Conservation (phyloP, 2,888 invertebrate species). For the Monochamus alternatus region DNA sequence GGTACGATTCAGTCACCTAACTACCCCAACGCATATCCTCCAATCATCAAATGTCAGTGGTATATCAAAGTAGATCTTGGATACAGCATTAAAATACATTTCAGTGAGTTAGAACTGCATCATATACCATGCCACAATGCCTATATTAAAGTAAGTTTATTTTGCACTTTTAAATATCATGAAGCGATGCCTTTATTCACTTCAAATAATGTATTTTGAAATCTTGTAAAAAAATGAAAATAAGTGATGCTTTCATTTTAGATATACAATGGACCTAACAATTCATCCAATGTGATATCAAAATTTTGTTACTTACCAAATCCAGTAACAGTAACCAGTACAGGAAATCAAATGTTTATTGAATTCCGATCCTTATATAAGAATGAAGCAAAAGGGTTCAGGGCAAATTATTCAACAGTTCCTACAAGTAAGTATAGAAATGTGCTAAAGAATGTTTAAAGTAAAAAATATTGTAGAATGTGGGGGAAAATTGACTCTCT, state of each 20-base stretch:
- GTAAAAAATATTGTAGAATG: conserved; percentile 74
- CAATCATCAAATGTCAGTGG: conserved; percentile 84
- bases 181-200: too few species aligned
- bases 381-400: conserved; percentile 78
- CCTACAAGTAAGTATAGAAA: conserved; percentile 70
- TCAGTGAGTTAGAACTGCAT: conserved; percentile 74
- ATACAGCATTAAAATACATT: conserved; percentile 78
- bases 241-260: conserved; percentile 37
- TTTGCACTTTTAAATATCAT: background rate
- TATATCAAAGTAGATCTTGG: conserved; percentile 79
- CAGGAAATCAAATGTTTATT: conserved; percentile 81
- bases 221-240: too few species aligned
- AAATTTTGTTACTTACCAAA: conserved; percentile 59
- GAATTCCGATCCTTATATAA: conserved; percentile 77
- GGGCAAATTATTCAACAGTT: conserved; percentile 74
- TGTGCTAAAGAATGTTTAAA: background rate
- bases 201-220: too few species aligned
- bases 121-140: conserved; percentile 75
- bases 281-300: conserved; percentile 71
- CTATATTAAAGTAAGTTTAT: conserved; percentile 70
- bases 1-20: conserved; percentile 87
- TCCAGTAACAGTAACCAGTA: conserved; percentile 73
- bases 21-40: conserved; percentile 83
- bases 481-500: conserved; percentile 80
- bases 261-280: conserved; percentile 79